A percentile compares a stretch with the other conserved stretches of the same genome.
Conservation (phyloP, 2,888 invertebrate genomes). For the Trichopria drosophilae region DNA sequence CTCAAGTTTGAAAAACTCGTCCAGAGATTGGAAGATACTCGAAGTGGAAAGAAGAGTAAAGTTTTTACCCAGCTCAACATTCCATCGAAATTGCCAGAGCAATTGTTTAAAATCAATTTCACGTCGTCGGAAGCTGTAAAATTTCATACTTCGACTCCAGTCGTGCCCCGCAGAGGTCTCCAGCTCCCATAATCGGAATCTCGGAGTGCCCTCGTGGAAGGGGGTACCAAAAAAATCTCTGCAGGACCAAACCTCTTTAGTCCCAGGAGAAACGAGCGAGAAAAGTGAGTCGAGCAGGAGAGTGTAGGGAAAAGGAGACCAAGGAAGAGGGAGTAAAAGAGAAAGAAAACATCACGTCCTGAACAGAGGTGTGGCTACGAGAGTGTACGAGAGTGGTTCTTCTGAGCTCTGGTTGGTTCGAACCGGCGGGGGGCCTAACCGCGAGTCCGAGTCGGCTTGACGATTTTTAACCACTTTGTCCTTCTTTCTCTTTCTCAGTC, state of each 20-base stretch:
- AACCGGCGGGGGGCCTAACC: slow-evolving; percentile 54
- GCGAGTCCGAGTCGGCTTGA: slow-evolving; percentile 35
- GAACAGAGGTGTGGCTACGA: slow-evolving; percentile 56
- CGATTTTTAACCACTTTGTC: slow-evolving; percentile 25
- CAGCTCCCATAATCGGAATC: slow-evolving; percentile 52
- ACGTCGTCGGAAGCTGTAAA: too few species aligned
- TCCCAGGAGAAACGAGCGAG: slow-evolving; percentile 26
- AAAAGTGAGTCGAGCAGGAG: slow-evolving; percentile 23
- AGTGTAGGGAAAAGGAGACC: slow-evolving; percentile 23
- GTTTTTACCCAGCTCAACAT: too few species aligned
- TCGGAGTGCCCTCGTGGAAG: slow-evolving; percentile 33
- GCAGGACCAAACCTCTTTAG: too few species aligned
- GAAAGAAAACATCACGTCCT: slow-evolving; percentile 44
- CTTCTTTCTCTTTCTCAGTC: slow-evolving; percentile 22
- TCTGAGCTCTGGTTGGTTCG: slow-evolving; percentile 56
- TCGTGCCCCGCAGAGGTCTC: slow-evolving; percentile 54
- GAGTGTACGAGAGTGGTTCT: slow-evolving; percentile 51
- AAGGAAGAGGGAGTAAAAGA: slow-evolving; percentile 31
- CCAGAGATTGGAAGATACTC: too few species aligned
- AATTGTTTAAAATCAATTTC: too few species aligned
- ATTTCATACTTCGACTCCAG: too few species aligned
- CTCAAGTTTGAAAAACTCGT: too few species aligned
- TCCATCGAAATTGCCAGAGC: too few species aligned
- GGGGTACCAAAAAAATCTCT: slow-evolving; percentile 27
- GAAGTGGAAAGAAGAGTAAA: too few species aligned